phyloP scores from a whole-genome alignment of 64 coral and sea anemone species.

The Stichodactyla mertensii region DNA sequence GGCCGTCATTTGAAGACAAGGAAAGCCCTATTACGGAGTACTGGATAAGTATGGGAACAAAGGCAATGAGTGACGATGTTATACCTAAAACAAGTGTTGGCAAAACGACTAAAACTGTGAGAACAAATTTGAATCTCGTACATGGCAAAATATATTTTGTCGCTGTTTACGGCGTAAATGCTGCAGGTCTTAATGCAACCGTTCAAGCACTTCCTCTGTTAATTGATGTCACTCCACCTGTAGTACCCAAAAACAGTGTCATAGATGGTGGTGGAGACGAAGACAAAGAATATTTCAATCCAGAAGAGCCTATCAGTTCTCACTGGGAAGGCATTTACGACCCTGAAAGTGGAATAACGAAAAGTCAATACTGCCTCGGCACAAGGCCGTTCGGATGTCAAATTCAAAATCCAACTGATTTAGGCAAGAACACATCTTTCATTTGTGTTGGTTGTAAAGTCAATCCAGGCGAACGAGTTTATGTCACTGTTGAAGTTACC shows the following conservation, averaged over 20 bases:
- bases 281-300: conserved; percentile 31
- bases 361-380: conserved; percentile 58
- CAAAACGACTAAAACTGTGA: conserved; percentile 33
- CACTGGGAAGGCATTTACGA: conserved; percentile 60
- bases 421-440: conserved; percentile 43
- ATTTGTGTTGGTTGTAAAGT: conserved; percentile 30
- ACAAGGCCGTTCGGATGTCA: conserved; percentile 71
- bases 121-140: conserved; percentile 19
- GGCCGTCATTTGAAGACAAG: conserved; percentile 52
- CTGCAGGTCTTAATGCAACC: conserved; percentile 59
- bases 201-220: conserved; percentile 20
- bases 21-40: conserved; percentile 64
- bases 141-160: conserved; percentile 48
- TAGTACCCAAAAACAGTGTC: conserved; percentile 15
- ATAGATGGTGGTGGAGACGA: conserved; percentile 9
- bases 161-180: conserved; percentile 47
- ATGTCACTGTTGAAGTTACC: conserved; percentile 48
- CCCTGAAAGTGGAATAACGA: conserved; percentile 60
- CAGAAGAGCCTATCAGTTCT: conserved; percentile 10
- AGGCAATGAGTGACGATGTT: conserved; percentile 42
- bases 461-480: conserved; percentile 47
- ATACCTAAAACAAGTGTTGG: conserved; percentile 34
- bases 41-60: conserved; percentile 39
- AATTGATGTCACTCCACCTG: conserved; percentile 53
- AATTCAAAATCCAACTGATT: conserved; percentile 31